Percentiles rank a stretch among this genome's conserved stretches.
These are phyloP conservation scores for Odontothrips loti DNA, from an alignment of 2,888 invertebrate genomes.

Conservation along the genomic window DNA sequence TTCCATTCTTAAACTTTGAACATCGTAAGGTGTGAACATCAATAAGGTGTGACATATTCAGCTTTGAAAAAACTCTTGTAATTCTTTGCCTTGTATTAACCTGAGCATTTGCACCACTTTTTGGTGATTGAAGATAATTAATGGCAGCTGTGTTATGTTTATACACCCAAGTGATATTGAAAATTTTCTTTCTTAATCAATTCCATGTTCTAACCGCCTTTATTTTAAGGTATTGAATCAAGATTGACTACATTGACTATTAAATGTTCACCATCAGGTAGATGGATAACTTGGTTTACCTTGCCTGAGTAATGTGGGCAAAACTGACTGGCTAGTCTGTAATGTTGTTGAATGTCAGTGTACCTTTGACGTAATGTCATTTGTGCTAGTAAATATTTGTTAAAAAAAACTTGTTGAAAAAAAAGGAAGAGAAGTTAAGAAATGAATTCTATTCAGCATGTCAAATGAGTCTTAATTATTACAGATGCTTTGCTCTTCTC, in stretches of 20 bases:
- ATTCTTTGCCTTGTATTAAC: too few species aligned
- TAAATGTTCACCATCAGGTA: too few species aligned
- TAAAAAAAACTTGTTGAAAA: neutral
- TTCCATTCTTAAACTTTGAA: too few species aligned
- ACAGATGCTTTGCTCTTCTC: too few species aligned
- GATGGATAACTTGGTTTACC: neutral
- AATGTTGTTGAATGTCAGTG: constrained; percentile 19
- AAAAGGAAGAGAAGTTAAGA: neutral
- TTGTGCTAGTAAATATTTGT: constrained; percentile 8
- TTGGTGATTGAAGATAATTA: too few species aligned
- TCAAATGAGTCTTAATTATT: too few species aligned
- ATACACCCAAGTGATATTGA: too few species aligned
- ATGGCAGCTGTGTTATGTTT: too few species aligned
- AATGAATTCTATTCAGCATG: neutral
- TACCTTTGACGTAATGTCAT: neutral
- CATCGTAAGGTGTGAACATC: too few species aligned
- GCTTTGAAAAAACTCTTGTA: too few species aligned
- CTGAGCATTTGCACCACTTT: too few species aligned
- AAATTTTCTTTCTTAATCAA: neutral
- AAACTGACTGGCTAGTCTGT: constrained; percentile 21
- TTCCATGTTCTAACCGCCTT: neutral
- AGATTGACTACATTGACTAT: neutral
- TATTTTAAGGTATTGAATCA: neutral
- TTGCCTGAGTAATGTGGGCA: neutral
- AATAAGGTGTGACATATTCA: too few species aligned